Conservation (phyloP, 2,888 invertebrate species). For the Andrena marginata region DNA sequence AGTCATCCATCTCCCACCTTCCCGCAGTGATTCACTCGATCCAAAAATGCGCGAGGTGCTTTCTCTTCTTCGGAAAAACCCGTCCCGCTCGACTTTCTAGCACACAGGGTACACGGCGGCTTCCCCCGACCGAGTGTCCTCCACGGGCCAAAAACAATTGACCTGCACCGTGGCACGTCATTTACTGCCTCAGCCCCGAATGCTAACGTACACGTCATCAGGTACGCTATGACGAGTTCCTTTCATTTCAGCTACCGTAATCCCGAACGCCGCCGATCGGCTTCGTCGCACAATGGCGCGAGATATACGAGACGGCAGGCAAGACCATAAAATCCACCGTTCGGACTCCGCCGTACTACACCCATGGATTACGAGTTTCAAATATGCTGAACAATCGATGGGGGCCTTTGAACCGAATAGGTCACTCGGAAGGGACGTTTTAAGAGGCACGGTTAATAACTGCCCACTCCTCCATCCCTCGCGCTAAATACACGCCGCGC, state of each 20-base stretch:
- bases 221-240: not conserved
- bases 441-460: not conserved
- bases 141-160: not conserved
- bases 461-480: not conserved
- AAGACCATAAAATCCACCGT: not conserved
- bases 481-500: not conserved
- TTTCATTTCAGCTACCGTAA: not conserved
- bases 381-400: not conserved
- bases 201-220: conserved; percentile 18
- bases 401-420: not conserved
- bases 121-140: no score
- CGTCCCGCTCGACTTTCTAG: conserved; percentile 16
- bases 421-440: not conserved
- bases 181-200: not conserved
- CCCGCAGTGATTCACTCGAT: not conserved
- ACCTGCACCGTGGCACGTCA: conserved; percentile 1
- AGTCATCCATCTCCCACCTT: not conserved
- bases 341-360: not conserved
- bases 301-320: not conserved
- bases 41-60: conserved; percentile 14
- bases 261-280: not conserved
- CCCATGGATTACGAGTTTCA: not conserved
- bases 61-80: conserved; percentile 30
- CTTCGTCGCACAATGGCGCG: not conserved
- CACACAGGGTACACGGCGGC: not conserved